Evolutionary conservation across 2,888 invertebrate genomes (phyloP).

Genomic region (Drosophila colorata): DNA sequence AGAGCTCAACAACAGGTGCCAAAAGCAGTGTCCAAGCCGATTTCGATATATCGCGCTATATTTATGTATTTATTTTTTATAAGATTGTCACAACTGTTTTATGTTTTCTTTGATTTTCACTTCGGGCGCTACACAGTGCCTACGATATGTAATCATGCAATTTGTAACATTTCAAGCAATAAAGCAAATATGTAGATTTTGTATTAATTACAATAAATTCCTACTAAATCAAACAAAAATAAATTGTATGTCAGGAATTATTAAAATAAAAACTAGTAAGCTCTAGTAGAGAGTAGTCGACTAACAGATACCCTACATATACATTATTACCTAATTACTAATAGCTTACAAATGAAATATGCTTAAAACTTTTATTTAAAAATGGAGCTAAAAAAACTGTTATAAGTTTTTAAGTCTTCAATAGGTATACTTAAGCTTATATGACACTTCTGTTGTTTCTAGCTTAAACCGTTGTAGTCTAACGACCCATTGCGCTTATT

Average conservation of each 20-base stretch:
- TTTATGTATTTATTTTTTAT: conserved; percentile 53
- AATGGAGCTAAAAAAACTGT: too few relatives aligned
- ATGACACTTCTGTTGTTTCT: too few relatives aligned
- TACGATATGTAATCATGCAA: conserved; percentile 39
- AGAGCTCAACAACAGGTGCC: conserved; percentile 53
- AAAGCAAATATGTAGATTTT: conserved; percentile 37
- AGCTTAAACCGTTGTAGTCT: too few relatives aligned
- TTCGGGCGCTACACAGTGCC: conserved; percentile 40
- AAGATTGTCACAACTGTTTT: conserved; percentile 42
- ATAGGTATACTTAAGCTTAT: too few relatives aligned
- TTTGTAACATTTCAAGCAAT: conserved; percentile 53
- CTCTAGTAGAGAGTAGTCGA: not conserved
- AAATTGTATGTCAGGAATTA: not conserved
- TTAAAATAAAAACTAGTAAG: not conserved
- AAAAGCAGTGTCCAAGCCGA: conserved; percentile 61
- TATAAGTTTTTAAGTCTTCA: too few relatives aligned
- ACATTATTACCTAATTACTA: too few relatives aligned
- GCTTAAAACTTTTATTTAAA: too few relatives aligned
- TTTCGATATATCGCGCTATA: conserved; percentile 43
- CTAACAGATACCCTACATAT: not conserved
- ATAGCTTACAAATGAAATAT: too few relatives aligned
- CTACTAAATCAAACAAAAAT: conserved; percentile 32
- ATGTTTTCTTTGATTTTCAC: conserved; percentile 1
- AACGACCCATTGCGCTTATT: not conserved
- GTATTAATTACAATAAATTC: conserved; percentile 51